A percentile compares a stretch with the other conserved stretches of the same genome.
phyloP scores from a whole-genome alignment of 2,888 invertebrate species.

The Mystacides longicornis region DNA sequence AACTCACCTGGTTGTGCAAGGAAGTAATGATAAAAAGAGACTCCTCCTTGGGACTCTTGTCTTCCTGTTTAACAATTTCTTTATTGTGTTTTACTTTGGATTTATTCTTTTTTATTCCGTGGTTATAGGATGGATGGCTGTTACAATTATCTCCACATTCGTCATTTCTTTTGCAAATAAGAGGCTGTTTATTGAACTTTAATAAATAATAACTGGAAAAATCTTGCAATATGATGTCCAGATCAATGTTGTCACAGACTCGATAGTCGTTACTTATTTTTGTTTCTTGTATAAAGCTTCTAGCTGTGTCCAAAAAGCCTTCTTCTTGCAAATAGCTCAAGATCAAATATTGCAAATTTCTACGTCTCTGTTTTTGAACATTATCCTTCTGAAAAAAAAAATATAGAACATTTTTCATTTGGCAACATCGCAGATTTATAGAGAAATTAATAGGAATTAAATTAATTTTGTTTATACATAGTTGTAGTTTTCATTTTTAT shows the following conservation, averaged over 20 bases:
- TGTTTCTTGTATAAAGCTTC: constrained; percentile 63
- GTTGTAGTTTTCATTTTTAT: no score
- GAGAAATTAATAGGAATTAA: no score
- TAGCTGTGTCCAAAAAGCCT: constrained; percentile 56
- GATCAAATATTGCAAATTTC: constrained; percentile 56
- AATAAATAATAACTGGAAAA: constrained; percentile 80
- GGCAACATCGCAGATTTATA: no score
- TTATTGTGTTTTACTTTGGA: background rate
- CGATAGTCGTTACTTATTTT: constrained; percentile 59
- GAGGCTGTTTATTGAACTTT: constrained; percentile 81
- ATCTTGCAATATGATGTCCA: constrained; percentile 82
- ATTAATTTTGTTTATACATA: no score
- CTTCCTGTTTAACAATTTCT: constrained; percentile 6
- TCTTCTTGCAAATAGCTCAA: constrained; percentile 60
- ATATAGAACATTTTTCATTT: background rate
- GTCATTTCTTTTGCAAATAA: constrained; percentile 59
- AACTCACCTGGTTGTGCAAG: constrained; percentile 11
- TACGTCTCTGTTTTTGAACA: constrained; percentile 32
- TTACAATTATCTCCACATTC: constrained; percentile 6
- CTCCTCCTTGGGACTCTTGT: constrained; percentile 6
- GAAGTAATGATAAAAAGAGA: constrained; percentile 13
- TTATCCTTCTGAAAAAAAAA: constrained; percentile 13
- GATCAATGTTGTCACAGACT: constrained; percentile 87
- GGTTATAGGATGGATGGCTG: background rate
- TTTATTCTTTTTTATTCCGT: constrained; percentile 9